Percentiles rank a stretch among this genome's conserved stretches.
Conservation (phyloP, 2,888 invertebrate genomes). For the Amaurobius ferox region DNA sequence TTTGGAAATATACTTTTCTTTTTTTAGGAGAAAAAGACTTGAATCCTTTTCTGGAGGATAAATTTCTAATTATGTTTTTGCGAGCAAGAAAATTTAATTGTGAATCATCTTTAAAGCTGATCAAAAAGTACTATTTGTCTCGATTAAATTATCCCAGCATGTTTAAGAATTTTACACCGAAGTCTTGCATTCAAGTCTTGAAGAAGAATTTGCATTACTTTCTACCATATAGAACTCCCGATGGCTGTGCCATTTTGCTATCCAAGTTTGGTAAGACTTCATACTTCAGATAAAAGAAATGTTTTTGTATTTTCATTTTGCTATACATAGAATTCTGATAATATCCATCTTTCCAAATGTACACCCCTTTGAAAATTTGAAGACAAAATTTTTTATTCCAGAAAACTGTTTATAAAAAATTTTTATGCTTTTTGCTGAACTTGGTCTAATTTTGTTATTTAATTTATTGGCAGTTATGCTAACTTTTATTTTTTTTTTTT, state of each 20-base stretch:
- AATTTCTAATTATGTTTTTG: constrained; percentile 86
- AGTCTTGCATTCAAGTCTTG: constrained; percentile 41
- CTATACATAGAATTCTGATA: too few relatives aligned
- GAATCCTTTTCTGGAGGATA: constrained; percentile 81
- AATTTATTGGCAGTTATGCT: too few relatives aligned
- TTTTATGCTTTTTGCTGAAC: too few relatives aligned
- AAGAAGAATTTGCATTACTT: constrained; percentile 41
- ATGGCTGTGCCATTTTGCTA: constrained; percentile 50
- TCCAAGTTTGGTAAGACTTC: constrained; percentile 54
- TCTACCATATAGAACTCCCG: constrained; percentile 36
- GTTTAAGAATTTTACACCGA: constrained; percentile 73
- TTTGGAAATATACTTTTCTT: too few relatives aligned
- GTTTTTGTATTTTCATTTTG: too few relatives aligned
- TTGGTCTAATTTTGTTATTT: too few relatives aligned
- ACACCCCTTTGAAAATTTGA: too few relatives aligned
- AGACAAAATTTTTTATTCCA: too few relatives aligned
- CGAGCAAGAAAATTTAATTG: constrained; percentile 93
- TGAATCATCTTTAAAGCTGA: constrained; percentile 87
- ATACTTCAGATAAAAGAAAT: too few relatives aligned
- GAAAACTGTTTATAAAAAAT: too few relatives aligned
- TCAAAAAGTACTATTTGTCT: constrained; percentile 78
- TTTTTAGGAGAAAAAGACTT: constrained; percentile 75
- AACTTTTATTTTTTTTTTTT: too few relatives aligned
- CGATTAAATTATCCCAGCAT: constrained; percentile 76
- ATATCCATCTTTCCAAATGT: too few relatives aligned